Evolutionary conservation across 2,888 invertebrate genomes (phyloP).

Genomic region (Uropetala carovei): DNA sequence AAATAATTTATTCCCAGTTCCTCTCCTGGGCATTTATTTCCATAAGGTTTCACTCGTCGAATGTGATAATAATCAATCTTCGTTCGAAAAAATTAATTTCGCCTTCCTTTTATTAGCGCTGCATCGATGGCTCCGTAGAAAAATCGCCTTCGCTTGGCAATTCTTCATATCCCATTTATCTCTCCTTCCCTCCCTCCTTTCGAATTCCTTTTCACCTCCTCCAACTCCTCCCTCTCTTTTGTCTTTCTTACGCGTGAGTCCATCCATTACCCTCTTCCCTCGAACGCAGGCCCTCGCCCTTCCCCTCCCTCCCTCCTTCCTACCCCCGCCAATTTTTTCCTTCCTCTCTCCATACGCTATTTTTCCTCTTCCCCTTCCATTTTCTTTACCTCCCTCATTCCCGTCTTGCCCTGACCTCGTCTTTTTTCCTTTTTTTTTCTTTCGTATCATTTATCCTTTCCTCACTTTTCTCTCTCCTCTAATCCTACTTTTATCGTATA

Average conservation of each 20-base stretch:
- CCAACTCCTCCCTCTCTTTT: background rate
- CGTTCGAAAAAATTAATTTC: background rate
- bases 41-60: slow-evolving; percentile 17
- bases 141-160: slow-evolving; percentile 28
- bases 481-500: too few relatives aligned
- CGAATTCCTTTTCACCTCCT: slow-evolving; percentile 26
- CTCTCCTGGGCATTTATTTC: background rate
- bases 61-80: background rate
- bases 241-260: background rate
- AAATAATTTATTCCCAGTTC: background rate
- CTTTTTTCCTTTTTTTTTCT: too few relatives aligned
- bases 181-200: background rate
- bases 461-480: too few relatives aligned
- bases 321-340: background rate
- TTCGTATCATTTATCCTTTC: too few relatives aligned
- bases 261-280: background rate
- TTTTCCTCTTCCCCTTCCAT: background rate
- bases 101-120: background rate
- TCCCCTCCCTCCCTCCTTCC: background rate
- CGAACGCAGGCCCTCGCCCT: background rate
- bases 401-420: too few relatives aligned
- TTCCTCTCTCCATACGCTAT: background rate
- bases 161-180: slow-evolving; percentile 24
- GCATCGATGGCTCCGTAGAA: background rate
- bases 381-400: too few relatives aligned